phyloP scores from a whole-genome alignment of 2,113 vertebrate species.

The Etheostoma cragini region DNA sequence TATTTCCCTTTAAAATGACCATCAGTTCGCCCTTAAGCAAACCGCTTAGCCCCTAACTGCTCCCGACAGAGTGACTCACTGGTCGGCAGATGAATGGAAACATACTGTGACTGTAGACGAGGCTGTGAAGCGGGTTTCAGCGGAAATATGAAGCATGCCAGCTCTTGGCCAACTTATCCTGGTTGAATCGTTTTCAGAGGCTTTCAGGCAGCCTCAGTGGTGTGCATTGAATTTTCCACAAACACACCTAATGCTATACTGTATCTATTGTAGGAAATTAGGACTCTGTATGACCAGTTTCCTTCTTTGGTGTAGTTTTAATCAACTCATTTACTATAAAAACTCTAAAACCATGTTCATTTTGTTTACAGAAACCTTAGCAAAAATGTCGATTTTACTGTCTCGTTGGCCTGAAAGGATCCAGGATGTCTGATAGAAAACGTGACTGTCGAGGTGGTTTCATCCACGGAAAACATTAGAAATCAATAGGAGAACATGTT shows the following conservation, averaged over 20 bases:
- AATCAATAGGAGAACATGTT: constrained; percentile 26
- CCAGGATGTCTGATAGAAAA: neutral
- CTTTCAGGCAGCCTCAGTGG: constrained; percentile 24
- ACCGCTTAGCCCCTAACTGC: constrained; percentile 11
- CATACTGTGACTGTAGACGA: constrained; percentile 37
- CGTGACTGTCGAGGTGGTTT: neutral
- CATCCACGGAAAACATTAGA: constrained; percentile 24
- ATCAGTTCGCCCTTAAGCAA: constrained; percentile 7
- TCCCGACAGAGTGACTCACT: constrained; percentile 37
- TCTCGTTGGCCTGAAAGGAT: neutral
- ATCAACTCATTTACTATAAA: neutral
- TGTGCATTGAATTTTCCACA: constrained; percentile 33
- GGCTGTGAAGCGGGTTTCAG: constrained; percentile 44
- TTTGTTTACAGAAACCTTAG: neutral
- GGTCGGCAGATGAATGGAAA: constrained; percentile 42
- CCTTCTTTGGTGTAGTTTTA: neutral
- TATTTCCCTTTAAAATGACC: neutral
- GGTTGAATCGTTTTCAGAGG: constrained; percentile 30
- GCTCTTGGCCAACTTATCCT: constrained; percentile 24
- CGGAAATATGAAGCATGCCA: constrained; percentile 38
- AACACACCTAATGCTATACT: neutral
- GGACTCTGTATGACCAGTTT: neutral
- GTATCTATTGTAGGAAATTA: neutral
- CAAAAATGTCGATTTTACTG: neutral
- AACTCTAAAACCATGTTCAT: neutral